Evolutionary conservation across 1,140 invertebrate species (phyloP), one percentile per base, ranked within the genome.

Genomic region (Drosophila baimaii): DNA sequence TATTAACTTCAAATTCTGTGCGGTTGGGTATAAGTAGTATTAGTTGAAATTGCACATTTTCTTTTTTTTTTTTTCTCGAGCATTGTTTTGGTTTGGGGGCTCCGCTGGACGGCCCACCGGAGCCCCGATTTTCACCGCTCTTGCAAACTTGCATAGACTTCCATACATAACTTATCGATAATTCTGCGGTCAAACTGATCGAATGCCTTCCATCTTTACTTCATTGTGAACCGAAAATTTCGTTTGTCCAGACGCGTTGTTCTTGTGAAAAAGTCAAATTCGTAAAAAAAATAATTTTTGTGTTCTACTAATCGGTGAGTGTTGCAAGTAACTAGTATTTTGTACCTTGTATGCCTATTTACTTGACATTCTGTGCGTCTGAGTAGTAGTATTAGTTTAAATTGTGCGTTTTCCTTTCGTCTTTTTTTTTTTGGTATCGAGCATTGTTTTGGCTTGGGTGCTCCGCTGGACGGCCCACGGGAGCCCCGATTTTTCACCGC

Each of bases 401-500:
- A 10, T 23, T 12, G 13, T 19, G 17, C 7, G 13, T 5, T 51
- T 21, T 21, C 33, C n/a, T n/a, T n/a, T n/a, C n/a, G n/a, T n/a
- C n/a, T n/a, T 7, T 15, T 9, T 52, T 35, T 35, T 23, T 31
- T 17, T 54, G 23, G 12, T 56, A 17, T 39, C 6, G 6, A 37
- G 9, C 13, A 25, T 17, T 29, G 33, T 56, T 37, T 35, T 70
- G 68, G 25, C 31, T 56, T 23, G 19, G 65, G 65, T 19, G 51
- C 68, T 71, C 65, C 68, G 65, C 39, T 69, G 68, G 51, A 68
- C 66, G 33, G 65, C 56, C 68, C 41, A 44, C 65, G 71, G 83
- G 82, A 86, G 82, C 82, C 70, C 82, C 56, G 51, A 75, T n/a
- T 75, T 75, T 57, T 61, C 35, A 35, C 59, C 41, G 63, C 41